Percentiles rank a stretch among this genome's conserved stretches.
These are phyloP conservation scores for Melanerpes formicivorus DNA, from an alignment of 2,113 vertebrate genomes.

Conservation along the genomic window DNA sequence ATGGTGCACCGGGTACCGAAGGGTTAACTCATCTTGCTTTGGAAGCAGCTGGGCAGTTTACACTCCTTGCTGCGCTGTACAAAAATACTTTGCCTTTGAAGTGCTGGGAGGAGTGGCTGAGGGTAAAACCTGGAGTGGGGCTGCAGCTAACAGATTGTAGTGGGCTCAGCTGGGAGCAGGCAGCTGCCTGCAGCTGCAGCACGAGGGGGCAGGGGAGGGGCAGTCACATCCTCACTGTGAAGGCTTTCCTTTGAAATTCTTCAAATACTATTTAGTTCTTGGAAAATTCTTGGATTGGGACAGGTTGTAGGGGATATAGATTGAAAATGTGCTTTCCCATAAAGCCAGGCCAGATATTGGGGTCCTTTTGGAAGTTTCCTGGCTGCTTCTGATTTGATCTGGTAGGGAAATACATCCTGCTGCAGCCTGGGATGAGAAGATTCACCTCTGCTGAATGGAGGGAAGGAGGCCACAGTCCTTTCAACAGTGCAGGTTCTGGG, in stretches of 20 bases:
- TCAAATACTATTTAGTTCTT: background rate
- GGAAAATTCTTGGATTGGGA: background rate
- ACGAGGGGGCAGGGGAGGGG: background rate
- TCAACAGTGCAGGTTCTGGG: background rate
- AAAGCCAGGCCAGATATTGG: background rate
- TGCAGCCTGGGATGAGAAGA: background rate
- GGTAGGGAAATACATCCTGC: background rate
- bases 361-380: background rate
- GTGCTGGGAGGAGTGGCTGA: slow-evolving; percentile 70
- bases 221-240: background rate
- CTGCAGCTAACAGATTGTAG: background rate
- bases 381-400: background rate
- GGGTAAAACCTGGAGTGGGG: slow-evolving; percentile 77
- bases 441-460: background rate
- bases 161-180: background rate
- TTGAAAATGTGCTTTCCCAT: background rate
- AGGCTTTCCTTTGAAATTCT: background rate
- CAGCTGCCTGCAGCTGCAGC: background rate
- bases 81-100: slow-evolving; percentile 86
- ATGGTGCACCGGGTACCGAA: background rate
- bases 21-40: slow-evolving; percentile 75
- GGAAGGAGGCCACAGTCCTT: background rate
- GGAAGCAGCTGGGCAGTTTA: slow-evolving; percentile 83
- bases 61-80: slow-evolving; percentile 80
- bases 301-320: background rate